Base-by-base conservation (phyloP, 2,113 vertebrate species). In the Xyrauchen texanus region DNA sequence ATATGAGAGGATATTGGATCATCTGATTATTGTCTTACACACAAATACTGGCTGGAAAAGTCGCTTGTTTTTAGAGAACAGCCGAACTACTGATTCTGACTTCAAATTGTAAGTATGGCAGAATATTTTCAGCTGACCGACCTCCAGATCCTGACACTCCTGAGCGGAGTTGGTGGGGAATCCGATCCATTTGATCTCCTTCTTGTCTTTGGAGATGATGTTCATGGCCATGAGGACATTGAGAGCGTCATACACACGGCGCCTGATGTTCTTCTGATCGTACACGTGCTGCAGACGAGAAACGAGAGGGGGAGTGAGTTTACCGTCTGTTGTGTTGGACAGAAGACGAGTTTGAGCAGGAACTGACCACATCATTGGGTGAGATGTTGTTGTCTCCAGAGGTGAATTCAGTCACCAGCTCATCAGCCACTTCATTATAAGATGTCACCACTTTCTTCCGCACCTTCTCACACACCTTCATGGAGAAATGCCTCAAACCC, bases 161-260 rank as follows among this genome's bases (percentile, higher is more conserved):
- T 99, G 98, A 79, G 97, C 97, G 0, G 98, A 99, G 93, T 99
- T 99, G 85, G 98, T 98, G 86, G 98, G 98, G 82, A 99, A 92
- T 60, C 97, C 98, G 7, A 99, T 98, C 97, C 98, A 99, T 79
- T 94, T 97, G 86, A 99, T 99, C 92, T 99, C 97, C 79, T 99
- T 99, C 86, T 98, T 98, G 91, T 99, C 98, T 92, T 99, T 99
- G 57, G 98, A 99, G 92, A 99, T 99, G 87, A 99, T 99, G 88
- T 99, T 99, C 97, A 99, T 99, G 85, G 97, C 98, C 98, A 99
- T 99, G 62, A 99, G 94, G 86, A 99, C 98, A 21, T 99, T 99
- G 76, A 99, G 93, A 79, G 98, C 98, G 87, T 99, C 98, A 6
- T 99, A 99, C 64, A 99, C 98, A 8, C 98, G 94, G 79, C 98